phyloP scores from a whole-genome alignment of 2,888 invertebrate species.

The Euphydryas editha region DNA sequence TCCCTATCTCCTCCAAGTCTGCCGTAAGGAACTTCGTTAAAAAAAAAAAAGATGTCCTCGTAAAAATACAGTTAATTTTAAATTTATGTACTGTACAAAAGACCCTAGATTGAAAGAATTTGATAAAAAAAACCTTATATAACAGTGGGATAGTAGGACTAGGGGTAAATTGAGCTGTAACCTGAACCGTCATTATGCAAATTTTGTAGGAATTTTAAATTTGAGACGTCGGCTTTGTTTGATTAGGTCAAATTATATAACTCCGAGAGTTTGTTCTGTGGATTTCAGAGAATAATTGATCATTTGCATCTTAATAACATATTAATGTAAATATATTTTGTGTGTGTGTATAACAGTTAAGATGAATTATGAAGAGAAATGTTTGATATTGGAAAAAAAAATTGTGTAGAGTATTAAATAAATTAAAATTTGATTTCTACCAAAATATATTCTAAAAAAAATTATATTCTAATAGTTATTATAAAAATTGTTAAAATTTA shows the following conservation, averaged over 20 bases:
- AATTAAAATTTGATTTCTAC: too few species aligned
- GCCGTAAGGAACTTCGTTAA: too few species aligned
- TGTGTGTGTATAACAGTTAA: too few species aligned
- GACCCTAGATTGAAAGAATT: slow-evolving; percentile 27
- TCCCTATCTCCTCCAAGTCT: too few species aligned
- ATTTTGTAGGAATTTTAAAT: slow-evolving; percentile 66
- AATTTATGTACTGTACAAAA: background rate
- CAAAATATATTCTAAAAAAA: too few species aligned
- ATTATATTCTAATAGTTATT: too few species aligned
- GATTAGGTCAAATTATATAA: slow-evolving; percentile 75
- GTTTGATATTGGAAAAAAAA: background rate
- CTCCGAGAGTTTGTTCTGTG: slow-evolving; percentile 38
- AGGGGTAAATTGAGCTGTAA: slow-evolving; percentile 66
- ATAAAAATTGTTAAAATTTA: too few species aligned
- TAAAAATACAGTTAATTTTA: too few species aligned
- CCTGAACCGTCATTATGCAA: slow-evolving; percentile 66
- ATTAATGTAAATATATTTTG: background rate
- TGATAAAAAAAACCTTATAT: slow-evolving; percentile 29
- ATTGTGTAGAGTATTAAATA: background rate
- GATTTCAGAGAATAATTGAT: slow-evolving; percentile 11
- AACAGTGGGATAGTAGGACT: slow-evolving; percentile 25
- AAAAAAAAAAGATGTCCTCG: too few species aligned
- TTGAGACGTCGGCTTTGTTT: slow-evolving; percentile 69
- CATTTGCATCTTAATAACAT: background rate
- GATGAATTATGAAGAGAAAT: background rate